Conservation (phyloP, 2,113 vertebrate genomes). For the Onychostruthus taczanowskii region DNA sequence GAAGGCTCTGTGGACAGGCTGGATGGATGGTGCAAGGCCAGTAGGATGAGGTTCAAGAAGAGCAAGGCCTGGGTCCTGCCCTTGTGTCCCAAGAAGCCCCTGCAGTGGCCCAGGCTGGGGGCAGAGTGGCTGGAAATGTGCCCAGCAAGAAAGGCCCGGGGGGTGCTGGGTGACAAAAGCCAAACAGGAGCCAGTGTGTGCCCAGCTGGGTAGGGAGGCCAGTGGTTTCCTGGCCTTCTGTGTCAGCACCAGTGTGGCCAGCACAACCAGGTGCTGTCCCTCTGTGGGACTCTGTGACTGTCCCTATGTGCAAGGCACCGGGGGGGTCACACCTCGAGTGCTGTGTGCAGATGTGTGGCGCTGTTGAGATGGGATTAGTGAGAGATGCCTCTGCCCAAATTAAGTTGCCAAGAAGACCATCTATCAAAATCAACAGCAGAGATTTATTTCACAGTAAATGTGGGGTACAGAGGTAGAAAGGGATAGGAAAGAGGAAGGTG, state of each 20-base stretch:
- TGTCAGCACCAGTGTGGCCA: background rate
- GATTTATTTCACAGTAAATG: background rate
- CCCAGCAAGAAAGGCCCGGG: background rate
- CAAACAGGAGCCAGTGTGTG: fast-evolving
- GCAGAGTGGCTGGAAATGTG: background rate
- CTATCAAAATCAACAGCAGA: background rate
- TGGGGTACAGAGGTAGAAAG: background rate
- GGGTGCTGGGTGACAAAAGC: fast-evolving
- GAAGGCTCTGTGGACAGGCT: background rate
- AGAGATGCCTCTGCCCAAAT: background rate
- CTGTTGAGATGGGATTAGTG: background rate
- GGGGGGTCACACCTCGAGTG: background rate
- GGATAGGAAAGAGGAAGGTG: no score
- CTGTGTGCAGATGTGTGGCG: background rate
- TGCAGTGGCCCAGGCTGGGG: background rate
- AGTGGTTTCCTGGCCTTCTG: no score
- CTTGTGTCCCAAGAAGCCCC: fast-evolving
- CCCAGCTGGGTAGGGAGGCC: background rate
- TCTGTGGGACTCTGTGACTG: no score
- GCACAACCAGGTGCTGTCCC: no score
- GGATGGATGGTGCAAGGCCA: background rate
- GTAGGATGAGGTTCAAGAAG: fast-evolving
- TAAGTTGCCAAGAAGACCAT: background rate
- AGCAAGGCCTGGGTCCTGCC: background rate
- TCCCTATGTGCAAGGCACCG: background rate